Base-by-base conservation (phyloP, 2,888 invertebrate genomes). In the Hyppa rectilinea region DNA sequence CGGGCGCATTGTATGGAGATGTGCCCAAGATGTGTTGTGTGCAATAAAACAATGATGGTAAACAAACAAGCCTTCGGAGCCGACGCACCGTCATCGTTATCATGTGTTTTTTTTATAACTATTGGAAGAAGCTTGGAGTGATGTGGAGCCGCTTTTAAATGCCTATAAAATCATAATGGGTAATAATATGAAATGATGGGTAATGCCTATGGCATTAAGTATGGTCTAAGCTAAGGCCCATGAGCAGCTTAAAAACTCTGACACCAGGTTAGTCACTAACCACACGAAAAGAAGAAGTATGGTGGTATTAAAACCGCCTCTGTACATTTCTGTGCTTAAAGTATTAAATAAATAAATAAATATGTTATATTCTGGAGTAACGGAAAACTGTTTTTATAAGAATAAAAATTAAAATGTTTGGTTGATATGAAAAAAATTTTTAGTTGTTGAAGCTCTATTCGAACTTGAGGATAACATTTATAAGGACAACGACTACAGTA, bases 21-120 rank as follows among this genome's bases (percentile, higher is more conserved):
- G 76, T 66, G 79, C 40, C 60, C 62, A 64, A 74, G 78, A 80
- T 75, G 77, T 79, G 79, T 78, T 80, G 69, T 77, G 76, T 77
- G 81, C 84, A 90, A 90, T 88, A 90, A 91, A 88, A 91, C 89
- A 89, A 90, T 87, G 87, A 90, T 82, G 73, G 85, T 89, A 91
- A 93, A 91, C 92, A 94, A 92, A 94, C 91, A 92, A 87, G 85
- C 74, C 52, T 66, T 63, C 63, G 73, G 76, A 78, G 82, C 85
- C 78, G 83, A 81, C 82, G 85, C 88, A 82, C 72, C 86, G 88
- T 89, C 90, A 89, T 87, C 83, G 80, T 86, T 88, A 84, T 75
- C 76, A 53, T 61, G 34, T 67, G 55, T 23, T 73, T 81, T 75
- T 38, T 68, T 82, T 80, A 7, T 67, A 65, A 73, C 80, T 77